Conservation (phyloP, 2,797 vertebrate genomes). For the Cyprinodon diabolis region DNA sequence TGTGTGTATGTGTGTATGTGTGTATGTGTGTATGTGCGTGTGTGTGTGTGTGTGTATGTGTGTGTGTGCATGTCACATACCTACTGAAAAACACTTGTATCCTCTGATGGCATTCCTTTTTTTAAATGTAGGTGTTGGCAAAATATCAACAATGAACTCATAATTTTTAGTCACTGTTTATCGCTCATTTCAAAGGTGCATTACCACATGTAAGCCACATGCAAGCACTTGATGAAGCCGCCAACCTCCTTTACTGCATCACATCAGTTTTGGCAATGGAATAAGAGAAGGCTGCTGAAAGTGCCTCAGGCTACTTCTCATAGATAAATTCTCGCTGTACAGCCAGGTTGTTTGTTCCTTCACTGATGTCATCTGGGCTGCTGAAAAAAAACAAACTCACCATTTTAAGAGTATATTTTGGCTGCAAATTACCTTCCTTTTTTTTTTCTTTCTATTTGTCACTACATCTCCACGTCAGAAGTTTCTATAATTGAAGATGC, state of each 20-base stretch:
- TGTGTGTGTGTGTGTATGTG: background rate
- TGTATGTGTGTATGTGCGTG: too few relatives aligned
- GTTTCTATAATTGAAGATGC: conserved; percentile 16
- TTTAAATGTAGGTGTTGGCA: conserved; percentile 12
- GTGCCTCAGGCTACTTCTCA: conserved; percentile 51
- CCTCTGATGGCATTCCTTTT: conserved; percentile 22
- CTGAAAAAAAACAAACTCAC: conserved; percentile 21
- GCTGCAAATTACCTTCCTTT: background rate
- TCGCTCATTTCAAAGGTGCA: conserved; percentile 60
- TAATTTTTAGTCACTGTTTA: conserved; percentile 52
- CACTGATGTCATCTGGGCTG: conserved; percentile 27
- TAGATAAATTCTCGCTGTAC: conserved; percentile 48
- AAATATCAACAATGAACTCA: conserved; percentile 9
- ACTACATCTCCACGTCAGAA: background rate
- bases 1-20: too few relatives aligned
- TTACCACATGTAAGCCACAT: conserved; percentile 61
- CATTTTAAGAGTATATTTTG: conserved; percentile 18
- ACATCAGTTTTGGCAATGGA: conserved; percentile 66
- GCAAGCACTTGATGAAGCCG: conserved; percentile 38
- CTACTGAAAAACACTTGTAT: conserved; percentile 33
- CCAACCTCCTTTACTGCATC: conserved; percentile 28
- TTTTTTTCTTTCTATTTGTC: background rate
- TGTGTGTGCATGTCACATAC: conserved; percentile 30
- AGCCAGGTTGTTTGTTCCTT: conserved; percentile 33
- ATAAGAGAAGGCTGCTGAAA: conserved; percentile 55